Evolutionary conservation across 2,888 invertebrate genomes (phyloP).

Genomic region (Andrena flavipes): DNA sequence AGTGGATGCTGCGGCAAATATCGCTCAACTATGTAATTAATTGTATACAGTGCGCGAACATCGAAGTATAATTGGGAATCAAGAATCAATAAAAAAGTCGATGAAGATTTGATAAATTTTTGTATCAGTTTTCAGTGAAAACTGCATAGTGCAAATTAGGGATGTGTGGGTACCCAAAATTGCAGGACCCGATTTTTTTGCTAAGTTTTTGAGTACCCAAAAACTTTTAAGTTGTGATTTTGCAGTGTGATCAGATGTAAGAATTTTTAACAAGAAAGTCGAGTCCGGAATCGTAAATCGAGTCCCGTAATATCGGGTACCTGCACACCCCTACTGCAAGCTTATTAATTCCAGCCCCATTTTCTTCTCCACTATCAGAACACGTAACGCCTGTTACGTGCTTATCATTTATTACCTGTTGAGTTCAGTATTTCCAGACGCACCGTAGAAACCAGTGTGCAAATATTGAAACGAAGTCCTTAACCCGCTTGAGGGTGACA

Average conservation of each 20-base stretch:
- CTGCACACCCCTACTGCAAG: too few species aligned
- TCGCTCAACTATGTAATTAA: constrained; percentile 7
- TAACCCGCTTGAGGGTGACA: constrained; percentile 40
- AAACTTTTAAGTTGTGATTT: too few species aligned
- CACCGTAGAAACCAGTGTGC: neutral
- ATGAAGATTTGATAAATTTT: too few species aligned
- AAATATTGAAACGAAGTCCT: constrained; percentile 44
- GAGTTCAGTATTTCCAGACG: neutral
- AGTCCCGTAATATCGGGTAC: too few species aligned
- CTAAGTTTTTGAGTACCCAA: too few species aligned
- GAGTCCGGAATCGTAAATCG: too few species aligned
- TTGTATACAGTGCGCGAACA: neutral
- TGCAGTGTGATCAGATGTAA: too few species aligned
- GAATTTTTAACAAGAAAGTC: too few species aligned
- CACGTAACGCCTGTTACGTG: neutral
- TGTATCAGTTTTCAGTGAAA: too few species aligned
- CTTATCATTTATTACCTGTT: neutral
- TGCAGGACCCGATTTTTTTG: too few species aligned
- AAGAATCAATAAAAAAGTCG: neutral
- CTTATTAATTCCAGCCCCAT: neutral
- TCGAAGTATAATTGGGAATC: neutral
- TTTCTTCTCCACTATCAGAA: neutral
- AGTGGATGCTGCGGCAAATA: constrained; percentile 24
- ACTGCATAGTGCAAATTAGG: too few species aligned
- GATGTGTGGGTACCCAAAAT: too few species aligned